Evolutionary conservation across 2,113 vertebrate genomes (phyloP).

Genomic region (Rallus limicola): DNA sequence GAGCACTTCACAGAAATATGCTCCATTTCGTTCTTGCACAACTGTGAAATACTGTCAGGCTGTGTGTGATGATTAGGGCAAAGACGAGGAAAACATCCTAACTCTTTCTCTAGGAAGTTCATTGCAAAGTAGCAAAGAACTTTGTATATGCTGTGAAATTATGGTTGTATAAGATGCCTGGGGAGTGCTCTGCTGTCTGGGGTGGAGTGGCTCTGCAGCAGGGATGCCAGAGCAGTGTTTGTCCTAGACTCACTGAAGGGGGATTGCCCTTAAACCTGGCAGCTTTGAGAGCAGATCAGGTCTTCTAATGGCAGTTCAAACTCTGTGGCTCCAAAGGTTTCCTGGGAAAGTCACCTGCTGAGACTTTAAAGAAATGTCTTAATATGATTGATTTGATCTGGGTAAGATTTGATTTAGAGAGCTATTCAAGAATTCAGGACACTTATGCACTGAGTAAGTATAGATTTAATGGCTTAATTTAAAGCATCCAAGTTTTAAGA

Average conservation of each 20-base stretch:
- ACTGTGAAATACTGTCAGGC: not conserved
- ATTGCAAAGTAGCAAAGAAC: not conserved
- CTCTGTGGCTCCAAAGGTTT: not conserved
- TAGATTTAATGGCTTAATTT: constrained; percentile 48
- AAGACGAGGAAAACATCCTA: not conserved
- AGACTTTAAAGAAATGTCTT: not conserved
- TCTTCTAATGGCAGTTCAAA: not conserved
- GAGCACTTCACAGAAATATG: not conserved
- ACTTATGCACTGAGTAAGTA: constrained; percentile 45
- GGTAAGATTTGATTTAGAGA: constrained; percentile 35
- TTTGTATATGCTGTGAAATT: not conserved
- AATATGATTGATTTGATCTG: constrained; percentile 38
- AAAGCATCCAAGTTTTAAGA: constrained; percentile 38
- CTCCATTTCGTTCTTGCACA: constrained; percentile 9
- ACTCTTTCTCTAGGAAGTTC: not conserved
- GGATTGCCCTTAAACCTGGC: not conserved
- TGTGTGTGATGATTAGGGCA: not conserved
- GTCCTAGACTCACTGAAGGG: not conserved
- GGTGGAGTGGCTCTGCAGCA: not conserved
- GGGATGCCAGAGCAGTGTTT: not conserved
- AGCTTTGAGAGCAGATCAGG: not conserved
- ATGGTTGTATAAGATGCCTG: not conserved
- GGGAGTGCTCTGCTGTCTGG: not conserved
- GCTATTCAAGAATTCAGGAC: constrained; percentile 49
- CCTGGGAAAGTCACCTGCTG: not conserved